These are phyloP conservation scores for Drosophila nigrodunni DNA, from an alignment of 1,140 invertebrate species.

Conservation along the genomic window DNA sequence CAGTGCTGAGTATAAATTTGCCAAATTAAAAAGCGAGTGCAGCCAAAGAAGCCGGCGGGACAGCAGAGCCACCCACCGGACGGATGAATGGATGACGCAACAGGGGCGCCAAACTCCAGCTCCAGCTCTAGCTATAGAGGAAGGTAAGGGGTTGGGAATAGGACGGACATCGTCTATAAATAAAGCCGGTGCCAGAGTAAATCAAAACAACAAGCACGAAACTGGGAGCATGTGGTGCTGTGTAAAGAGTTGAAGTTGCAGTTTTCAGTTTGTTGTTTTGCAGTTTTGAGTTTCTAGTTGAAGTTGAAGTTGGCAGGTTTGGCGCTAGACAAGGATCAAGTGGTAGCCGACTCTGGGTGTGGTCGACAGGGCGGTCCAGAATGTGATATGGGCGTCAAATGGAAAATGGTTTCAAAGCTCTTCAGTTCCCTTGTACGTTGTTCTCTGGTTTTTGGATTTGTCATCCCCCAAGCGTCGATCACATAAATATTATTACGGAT, in stretches of 20 bases:
- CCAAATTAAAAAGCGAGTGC: slow-evolving; percentile 75
- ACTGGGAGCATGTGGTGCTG: slow-evolving; percentile 65
- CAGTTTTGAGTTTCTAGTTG: slow-evolving; percentile 2
- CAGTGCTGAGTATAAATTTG: slow-evolving; percentile 77
- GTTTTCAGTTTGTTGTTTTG: neutral
- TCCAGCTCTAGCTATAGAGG: neutral
- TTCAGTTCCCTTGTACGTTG: slow-evolving; percentile 5
- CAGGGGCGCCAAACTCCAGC: slow-evolving; percentile 58
- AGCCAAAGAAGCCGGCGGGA: slow-evolving; percentile 38
- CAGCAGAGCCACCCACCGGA: slow-evolving; percentile 69
- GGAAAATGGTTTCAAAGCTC: slow-evolving; percentile 1
- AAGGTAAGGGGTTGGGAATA: neutral
- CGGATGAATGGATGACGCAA: slow-evolving; percentile 76
- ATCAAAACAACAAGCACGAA: slow-evolving; percentile 77
- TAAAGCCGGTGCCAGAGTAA: slow-evolving; percentile 72
- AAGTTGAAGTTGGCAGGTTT: slow-evolving; percentile 39
- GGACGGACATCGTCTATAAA: slow-evolving; percentile 66
- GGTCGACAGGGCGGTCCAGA: slow-evolving; percentile 58
- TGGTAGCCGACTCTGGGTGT: slow-evolving; percentile 70
- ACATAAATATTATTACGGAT: slow-evolving; percentile 76
- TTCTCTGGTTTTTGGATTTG: slow-evolving; percentile 64
- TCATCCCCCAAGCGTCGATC: slow-evolving; percentile 58
- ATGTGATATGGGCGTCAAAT: slow-evolving; percentile 47
- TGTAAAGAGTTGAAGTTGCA: slow-evolving; percentile 17
- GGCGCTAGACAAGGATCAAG: slow-evolving; percentile 63